Evolutionary conservation across 2,888 invertebrate genomes (phyloP), one percentile per base, ranked within the genome.

Genomic region (Dendrolimus houi): DNA sequence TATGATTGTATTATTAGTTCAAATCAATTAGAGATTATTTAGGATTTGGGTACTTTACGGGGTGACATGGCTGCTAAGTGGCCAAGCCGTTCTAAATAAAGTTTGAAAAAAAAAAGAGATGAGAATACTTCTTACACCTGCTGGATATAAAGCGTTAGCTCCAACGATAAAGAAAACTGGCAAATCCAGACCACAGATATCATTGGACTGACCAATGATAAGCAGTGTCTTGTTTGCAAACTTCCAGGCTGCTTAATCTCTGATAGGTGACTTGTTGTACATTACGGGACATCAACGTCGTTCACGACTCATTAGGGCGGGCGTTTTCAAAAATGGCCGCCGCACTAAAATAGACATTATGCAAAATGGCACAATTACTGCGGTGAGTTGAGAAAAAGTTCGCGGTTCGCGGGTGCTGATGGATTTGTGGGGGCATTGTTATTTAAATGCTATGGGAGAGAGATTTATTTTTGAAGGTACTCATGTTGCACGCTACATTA

Each of bases 321-420:
- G 66, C 70, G 75, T 74, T 76, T 70, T 78, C 83, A 83, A 83
- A 85, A 87, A 85, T 83, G 81, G 74, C 73, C 75, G 69, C 81
- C 75, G 71, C 77, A 87, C 87, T 88, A 84, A 87, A 88, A 87
- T 87, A 88, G 83, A 87, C 89, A 88, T 89, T 89, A 89, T 86
- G 87, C 80, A 85, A 86, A 90, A 88, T 88, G 86, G 70, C 78
- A 79, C 87, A 86, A 88, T 88, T 85, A 87, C 83, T 71, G 77
- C 71, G 72, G 80, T 83, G 83, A 84, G 84, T 83, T 73, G 83
- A 65, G 77, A 70, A 76, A 79, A 82, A 80, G 75, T 77, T 71
- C 64, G 67, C 69, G 65, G 68, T 63, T 60, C 70, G 68, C 64
- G 59, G 64, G 61, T 62, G 55, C 60, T 13, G 58, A 57, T 42